Evolutionary conservation across 2,797 vertebrate species (phyloP).

Genomic region (Erethizon dorsatum): DNA sequence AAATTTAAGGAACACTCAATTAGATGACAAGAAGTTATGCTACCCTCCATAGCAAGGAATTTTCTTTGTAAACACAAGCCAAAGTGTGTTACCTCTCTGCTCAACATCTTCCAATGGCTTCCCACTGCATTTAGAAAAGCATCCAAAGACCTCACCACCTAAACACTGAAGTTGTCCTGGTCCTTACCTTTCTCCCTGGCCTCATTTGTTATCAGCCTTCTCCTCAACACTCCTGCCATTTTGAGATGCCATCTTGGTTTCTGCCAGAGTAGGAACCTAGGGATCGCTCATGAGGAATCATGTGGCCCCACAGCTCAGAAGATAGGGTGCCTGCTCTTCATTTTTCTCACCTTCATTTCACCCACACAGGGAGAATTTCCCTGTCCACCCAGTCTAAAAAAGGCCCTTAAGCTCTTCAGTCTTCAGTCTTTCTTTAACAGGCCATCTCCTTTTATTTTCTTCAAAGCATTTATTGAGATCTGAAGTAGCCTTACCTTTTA

Average conservation of each 20-base stretch:
- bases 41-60: neutral
- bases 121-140: neutral
- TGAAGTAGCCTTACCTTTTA: neutral
- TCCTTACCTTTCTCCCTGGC: neutral
- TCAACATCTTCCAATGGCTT: neutral
- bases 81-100: too few species aligned
- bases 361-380: neutral
- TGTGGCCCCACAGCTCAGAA: neutral
- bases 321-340: neutral
- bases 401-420: neutral
- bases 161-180: neutral
- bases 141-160: neutral
- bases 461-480: neutral
- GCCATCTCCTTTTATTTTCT: slow-evolving; percentile 32
- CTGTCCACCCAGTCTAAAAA: neutral
- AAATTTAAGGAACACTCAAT: neutral
- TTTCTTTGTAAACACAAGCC: neutral
- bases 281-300: neutral
- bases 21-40: neutral
- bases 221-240: neutral
- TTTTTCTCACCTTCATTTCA: neutral
- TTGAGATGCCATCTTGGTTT: slow-evolving; percentile 9
- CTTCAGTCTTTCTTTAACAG: neutral
- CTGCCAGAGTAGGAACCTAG: neutral
- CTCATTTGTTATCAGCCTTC: neutral